Evolutionary conservation across 2,888 invertebrate species (phyloP), one percentile per base, ranked within the genome.

Genomic region (Ectobius pallidus): DNA sequence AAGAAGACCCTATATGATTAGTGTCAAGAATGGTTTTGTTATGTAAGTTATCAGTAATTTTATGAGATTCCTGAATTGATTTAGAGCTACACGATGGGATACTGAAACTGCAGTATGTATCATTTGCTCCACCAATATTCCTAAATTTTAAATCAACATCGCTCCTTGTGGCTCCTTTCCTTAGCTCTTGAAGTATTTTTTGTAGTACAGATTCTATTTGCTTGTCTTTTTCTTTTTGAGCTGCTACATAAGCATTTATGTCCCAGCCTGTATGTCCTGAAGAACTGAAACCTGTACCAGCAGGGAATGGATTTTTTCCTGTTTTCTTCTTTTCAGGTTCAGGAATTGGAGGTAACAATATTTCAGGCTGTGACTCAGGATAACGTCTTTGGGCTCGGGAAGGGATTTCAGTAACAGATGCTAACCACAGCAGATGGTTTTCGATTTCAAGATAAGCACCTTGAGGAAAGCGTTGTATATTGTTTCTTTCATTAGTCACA

Each of bases 141-240:
- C 25, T 46, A 20, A 14, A 16, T 39, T 30, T 22, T 30, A 18
- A 18, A 70, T 42, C n/a, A 9, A 39, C 18, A 22, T 65, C 42
- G 18, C 22, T 20, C 6, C 30, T 25, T 27, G 70, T 20, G n/a
- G n/a, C n/a, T n/a, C n/a, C 20, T 30, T 63, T 72, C 18, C 25
- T 34, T 11, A 77, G 44, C 34, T 76, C 77, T 6, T 62, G 25
- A 4, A 75, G 69, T 62, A 77, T 77, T 30, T 75, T 75, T 27
- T 74, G 72, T 16, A 77, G 49, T 9, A 76, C 76, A 46, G 61
- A 67, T 49, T 75, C 74, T 25, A 81, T 81, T 78, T 82, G 81
- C 72, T 81, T 81, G 67, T 82, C 82, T 75, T 81, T 81, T 74
- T 81, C 81, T 74, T 79, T 78, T 72, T 81, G 80, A 30, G 81